Base-by-base conservation (phyloP, 2,888 invertebrate genomes). In the Tanytarsus gracilentus region DNA sequence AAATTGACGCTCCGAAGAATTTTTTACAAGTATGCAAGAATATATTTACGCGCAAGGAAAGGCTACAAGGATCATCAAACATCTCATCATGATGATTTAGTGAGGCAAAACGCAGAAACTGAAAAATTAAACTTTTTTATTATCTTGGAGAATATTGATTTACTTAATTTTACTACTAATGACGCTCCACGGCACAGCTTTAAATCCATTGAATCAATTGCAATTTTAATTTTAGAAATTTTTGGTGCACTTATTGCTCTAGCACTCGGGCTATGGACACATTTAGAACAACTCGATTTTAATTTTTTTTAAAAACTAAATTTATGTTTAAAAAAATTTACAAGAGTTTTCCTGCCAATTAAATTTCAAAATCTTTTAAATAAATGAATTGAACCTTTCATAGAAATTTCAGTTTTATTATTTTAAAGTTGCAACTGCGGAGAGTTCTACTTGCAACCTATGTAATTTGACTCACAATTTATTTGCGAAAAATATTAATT, bases 221-320 rank as follows among this genome's bases (percentile, higher is more conserved):
- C 64, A 23, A 64, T 66, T 56, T 64, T 64, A 58, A 49, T 66
- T n/a, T 61, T 66, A 25, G 66, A 66, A 64, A 62, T 66, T 53
- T 62, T 66, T 55, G 66, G 65, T 36, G 63, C 65, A 27, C 62
- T 66, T 36, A 55, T 61, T 50, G 64, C 64, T 40, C 59, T 65
- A 52, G 62, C 64, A 29, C 63, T 65, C 63, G 64, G 65, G 64
- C 64, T 18, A 40, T 66, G 8, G 62, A 39, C n/a, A n/a, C n/a
- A n/a, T n/a, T n/a, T n/a, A n/a, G n/a, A n/a, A n/a, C n/a, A n/a
- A n/a, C n/a, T n/a, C n/a, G n/a, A n/a, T n/a, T n/a, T n/a, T n/a
- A n/a, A n/a, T n/a, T n/a, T n/a, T n/a, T n/a, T n/a, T n/a, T n/a
- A n/a, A n/a, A n/a, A n/a, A n/a, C n/a, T n/a, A n/a, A n/a, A n/a